Percentiles rank a stretch among this genome's conserved stretches.
Conservation (phyloP, 2,797 vertebrate species). For the Microctenopoma steveboyesi region DNA sequence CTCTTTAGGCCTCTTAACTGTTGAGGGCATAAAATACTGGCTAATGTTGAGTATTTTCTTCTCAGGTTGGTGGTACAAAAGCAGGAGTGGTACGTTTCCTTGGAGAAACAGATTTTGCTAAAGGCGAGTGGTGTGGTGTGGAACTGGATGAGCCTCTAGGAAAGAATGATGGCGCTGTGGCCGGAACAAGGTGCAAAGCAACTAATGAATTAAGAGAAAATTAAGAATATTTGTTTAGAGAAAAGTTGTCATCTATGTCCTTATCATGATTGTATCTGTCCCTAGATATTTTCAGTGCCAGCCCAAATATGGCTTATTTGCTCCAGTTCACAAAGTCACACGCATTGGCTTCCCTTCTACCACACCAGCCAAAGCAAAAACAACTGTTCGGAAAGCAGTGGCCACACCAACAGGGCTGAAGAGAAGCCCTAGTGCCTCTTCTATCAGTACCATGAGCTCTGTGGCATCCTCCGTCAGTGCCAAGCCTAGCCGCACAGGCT, state of each 20-base stretch:
- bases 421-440: constrained; percentile 95
- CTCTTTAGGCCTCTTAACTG: constrained; percentile 35
- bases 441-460: constrained; percentile 96
- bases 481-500: constrained; percentile 96
- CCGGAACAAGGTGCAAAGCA: constrained; percentile 91
- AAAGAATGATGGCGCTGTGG: constrained; percentile 97
- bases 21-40: constrained; percentile 40
- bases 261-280: constrained; percentile 25
- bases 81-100: constrained; percentile 97
- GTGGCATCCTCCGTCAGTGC: constrained; percentile 96
- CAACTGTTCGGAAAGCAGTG: constrained; percentile 87
- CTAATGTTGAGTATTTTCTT: constrained; percentile 42
- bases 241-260: background rate
- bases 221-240: background rate
- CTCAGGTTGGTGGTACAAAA: constrained; percentile 96
- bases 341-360: constrained; percentile 98
- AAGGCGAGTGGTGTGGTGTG: constrained; percentile 98
- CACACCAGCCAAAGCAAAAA: constrained; percentile 95
- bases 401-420: constrained; percentile 87
- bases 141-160: constrained; percentile 97
- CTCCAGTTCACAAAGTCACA: constrained; percentile 97
- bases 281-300: constrained; percentile 98
- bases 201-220: background rate
- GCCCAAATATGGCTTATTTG: constrained; percentile 95
- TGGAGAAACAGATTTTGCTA: constrained; percentile 97